A percentile compares a stretch with the other conserved stretches of the same genome.
phyloP scores from a whole-genome alignment of 2,888 invertebrate genomes.

The Epirrita christyi region DNA sequence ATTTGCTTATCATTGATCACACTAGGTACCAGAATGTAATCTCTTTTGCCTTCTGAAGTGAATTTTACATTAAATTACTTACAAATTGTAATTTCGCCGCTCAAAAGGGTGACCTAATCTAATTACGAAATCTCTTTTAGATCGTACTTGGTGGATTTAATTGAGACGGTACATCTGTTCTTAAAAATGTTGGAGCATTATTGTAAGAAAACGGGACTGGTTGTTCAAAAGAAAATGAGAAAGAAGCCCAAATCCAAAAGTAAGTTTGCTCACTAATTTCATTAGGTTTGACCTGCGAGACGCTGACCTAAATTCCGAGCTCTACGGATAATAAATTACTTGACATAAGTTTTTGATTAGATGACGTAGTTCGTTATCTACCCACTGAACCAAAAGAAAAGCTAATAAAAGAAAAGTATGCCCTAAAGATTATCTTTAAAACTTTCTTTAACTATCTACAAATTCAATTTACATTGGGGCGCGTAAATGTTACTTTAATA shows the following conservation, averaged over 20 bases:
- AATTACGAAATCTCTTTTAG: constrained; percentile 68
- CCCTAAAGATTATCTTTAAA: constrained; percentile 15
- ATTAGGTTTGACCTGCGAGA: constrained; percentile 30
- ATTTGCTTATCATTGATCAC: background rate
- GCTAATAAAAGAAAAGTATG: constrained; percentile 27
- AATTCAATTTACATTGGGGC: constrained; percentile 14
- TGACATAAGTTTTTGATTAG: constrained; percentile 39
- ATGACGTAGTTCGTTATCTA: constrained; percentile 34
- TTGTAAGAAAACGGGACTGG: constrained; percentile 86
- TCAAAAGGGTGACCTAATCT: constrained; percentile 14
- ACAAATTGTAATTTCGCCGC: constrained; percentile 7
- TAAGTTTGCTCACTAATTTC: constrained; percentile 56
- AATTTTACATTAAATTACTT: background rate
- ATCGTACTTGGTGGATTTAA: constrained; percentile 92
- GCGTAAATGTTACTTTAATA: constrained; percentile 18
- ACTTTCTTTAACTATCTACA: constrained; percentile 8
- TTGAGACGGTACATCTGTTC: constrained; percentile 96
- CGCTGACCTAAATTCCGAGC: constrained; percentile 28
- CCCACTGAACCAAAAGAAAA: constrained; percentile 26
- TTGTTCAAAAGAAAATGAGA: constrained; percentile 88
- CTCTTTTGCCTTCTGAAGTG: background rate
- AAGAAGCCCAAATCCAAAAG: constrained; percentile 79
- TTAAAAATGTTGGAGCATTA: constrained; percentile 94
- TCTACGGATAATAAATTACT: constrained; percentile 35
- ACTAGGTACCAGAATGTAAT: too few species aligned